These are phyloP conservation scores for Euplagia quadripunctaria DNA, from an alignment of 2,888 invertebrate species.

Conservation along the genomic window DNA sequence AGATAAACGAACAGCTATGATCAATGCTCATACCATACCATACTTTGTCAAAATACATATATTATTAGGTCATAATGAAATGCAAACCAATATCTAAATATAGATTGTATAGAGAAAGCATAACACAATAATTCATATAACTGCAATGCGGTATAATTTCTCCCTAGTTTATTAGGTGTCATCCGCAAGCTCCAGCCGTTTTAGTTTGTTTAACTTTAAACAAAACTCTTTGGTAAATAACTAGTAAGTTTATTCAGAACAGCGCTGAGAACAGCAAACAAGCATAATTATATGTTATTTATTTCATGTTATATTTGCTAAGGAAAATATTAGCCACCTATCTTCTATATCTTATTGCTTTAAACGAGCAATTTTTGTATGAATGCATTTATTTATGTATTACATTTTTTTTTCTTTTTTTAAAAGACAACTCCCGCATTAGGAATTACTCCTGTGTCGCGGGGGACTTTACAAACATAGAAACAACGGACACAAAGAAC, in stretches of 20 bases:
- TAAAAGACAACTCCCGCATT: too few relatives aligned
- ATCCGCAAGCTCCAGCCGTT: slow-evolving; percentile 13
- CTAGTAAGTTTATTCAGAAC: slow-evolving; percentile 19
- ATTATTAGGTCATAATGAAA: background rate
- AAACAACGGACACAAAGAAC: too few relatives aligned
- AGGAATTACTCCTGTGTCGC: too few relatives aligned
- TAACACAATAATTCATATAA: slow-evolving; percentile 33
- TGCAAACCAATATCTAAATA: background rate
- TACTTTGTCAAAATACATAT: background rate
- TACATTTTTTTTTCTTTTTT: too few relatives aligned
- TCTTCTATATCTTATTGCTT: too few relatives aligned
- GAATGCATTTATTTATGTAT: too few relatives aligned
- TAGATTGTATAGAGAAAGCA: background rate
- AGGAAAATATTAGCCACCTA: background rate
- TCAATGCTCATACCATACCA: background rate
- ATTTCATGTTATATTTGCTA: background rate
- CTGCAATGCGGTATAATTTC: slow-evolving; percentile 52
- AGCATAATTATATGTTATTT: slow-evolving; percentile 8
- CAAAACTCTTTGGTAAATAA: slow-evolving; percentile 25
- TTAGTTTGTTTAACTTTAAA: slow-evolving; percentile 20
- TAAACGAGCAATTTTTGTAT: too few relatives aligned
- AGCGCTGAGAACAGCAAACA: background rate
- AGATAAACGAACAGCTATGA: background rate
- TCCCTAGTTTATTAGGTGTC: slow-evolving; percentile 30
- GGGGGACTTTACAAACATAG: too few relatives aligned